A percentile compares a stretch with the other conserved stretches of the same genome.
These are phyloP conservation scores for Hystrix brachyura DNA, from an alignment of 2,113 vertebrate genomes.

Conservation along the genomic window DNA sequence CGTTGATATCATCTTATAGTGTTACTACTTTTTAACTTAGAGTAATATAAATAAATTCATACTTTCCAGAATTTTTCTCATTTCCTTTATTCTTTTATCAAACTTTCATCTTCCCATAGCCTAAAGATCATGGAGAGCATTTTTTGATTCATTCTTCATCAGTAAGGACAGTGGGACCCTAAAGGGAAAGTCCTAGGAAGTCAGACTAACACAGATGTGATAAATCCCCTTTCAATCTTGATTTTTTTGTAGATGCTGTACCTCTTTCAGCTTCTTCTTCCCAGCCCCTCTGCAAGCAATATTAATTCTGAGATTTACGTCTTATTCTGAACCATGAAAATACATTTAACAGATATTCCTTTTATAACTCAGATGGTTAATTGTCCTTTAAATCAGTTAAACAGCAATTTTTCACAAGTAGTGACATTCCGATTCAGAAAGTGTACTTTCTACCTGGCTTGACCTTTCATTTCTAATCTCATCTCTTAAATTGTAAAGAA, in stretches of 20 bases:
- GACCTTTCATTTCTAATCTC: conserved; percentile 26
- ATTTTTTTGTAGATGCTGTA: neutral
- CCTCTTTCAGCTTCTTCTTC: conserved; percentile 35
- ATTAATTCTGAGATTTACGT: conserved; percentile 51
- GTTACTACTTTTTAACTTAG: neutral
- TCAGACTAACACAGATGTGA: neutral
- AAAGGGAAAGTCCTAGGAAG: neutral
- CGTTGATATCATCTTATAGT: neutral
- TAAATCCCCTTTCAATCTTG: neutral
- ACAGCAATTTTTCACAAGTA: neutral
- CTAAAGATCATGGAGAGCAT: neutral
- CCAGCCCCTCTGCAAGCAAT: neutral
- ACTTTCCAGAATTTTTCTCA: conserved; percentile 24
- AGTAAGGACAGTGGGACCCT: neutral
- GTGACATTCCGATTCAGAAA: neutral
- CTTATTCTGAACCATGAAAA: conserved; percentile 32
- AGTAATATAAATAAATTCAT: neutral
- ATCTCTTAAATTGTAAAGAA: neutral
- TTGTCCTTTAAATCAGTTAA: conserved; percentile 12
- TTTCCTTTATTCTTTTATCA: conserved; percentile 19
- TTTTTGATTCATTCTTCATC: conserved; percentile 55
- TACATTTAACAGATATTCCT: neutral
- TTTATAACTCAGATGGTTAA: conserved; percentile 26
- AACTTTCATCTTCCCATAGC: neutral
- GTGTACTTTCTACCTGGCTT: neutral